phyloP scores from a whole-genome alignment of 2,888 invertebrate species.

The Pammene aurita region DNA sequence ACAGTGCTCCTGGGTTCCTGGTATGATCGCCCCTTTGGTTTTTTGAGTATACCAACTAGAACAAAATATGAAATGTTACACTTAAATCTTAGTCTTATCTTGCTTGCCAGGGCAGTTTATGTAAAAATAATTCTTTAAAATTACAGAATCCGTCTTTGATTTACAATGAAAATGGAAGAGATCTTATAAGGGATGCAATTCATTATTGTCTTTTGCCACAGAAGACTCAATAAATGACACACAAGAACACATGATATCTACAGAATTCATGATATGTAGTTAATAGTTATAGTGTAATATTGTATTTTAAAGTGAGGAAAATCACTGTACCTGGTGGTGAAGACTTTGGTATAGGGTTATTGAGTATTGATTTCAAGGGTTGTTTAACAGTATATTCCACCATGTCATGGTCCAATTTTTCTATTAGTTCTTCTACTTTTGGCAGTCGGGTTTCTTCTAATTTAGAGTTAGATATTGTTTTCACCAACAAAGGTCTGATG shows the following conservation, averaged over 20 bases:
- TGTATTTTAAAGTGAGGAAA: background rate
- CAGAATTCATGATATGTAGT: no score
- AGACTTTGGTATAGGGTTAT: slow-evolving; percentile 70
- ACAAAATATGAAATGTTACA: background rate
- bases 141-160: background rate
- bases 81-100: background rate
- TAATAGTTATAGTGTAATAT: no score
- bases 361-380: slow-evolving; percentile 78
- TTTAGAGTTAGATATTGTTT: slow-evolving; percentile 72
- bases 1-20: slow-evolving; percentile 59
- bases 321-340: slow-evolving; percentile 59
- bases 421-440: slow-evolving; percentile 77
- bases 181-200: no score
- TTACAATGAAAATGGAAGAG: background rate
- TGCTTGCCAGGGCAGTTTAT: no score
- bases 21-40: slow-evolving; percentile 67
- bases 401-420: slow-evolving; percentile 76
- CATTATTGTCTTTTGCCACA: no score
- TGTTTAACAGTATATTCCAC: slow-evolving; percentile 70
- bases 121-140: no score
- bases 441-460: slow-evolving; percentile 71
- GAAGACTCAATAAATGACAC: no score
- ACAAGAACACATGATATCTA: no score
- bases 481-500: slow-evolving; percentile 67
- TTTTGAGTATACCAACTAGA: slow-evolving; percentile 63